These are phyloP conservation scores for Pachyuromys duprasi DNA, from an alignment of 2,797 vertebrate genomes.

Conservation along the genomic window DNA sequence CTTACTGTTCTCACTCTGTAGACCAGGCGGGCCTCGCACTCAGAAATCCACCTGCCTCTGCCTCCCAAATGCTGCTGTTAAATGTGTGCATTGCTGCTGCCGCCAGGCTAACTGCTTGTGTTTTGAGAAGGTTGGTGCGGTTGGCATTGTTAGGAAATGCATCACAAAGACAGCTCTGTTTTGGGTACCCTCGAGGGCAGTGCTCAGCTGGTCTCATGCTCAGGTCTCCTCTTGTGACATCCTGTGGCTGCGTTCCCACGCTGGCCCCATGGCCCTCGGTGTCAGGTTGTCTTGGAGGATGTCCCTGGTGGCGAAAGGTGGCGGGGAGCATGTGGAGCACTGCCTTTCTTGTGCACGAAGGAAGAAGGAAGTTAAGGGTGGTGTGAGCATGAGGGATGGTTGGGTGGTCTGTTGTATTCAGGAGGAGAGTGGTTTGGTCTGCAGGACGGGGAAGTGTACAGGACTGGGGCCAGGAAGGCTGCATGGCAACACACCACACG, in stretches of 20 bases:
- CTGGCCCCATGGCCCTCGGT: neutral
- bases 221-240: neutral
- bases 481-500: too few species aligned
- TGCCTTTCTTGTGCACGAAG: too few species aligned
- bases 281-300: neutral
- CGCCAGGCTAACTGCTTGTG: too few species aligned
- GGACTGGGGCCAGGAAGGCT: too few species aligned
- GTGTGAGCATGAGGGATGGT: neutral
- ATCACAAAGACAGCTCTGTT: neutral
- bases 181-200: too few species aligned
- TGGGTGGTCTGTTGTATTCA: neutral
- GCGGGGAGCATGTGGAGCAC: neutral
- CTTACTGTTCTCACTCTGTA: too few species aligned
- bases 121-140: neutral
- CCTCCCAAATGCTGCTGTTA: too few species aligned
- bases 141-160: neutral
- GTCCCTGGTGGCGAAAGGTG: neutral
- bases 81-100: too few species aligned
- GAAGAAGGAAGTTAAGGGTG: neutral
- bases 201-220: neutral
- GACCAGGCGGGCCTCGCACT: too few species aligned
- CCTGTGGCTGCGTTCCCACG: neutral
- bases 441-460: neutral
- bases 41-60: too few species aligned
- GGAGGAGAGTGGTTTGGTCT: neutral